Evolutionary conservation across 2,888 invertebrate genomes (phyloP).

Genomic region (Fragum whitleyi): DNA sequence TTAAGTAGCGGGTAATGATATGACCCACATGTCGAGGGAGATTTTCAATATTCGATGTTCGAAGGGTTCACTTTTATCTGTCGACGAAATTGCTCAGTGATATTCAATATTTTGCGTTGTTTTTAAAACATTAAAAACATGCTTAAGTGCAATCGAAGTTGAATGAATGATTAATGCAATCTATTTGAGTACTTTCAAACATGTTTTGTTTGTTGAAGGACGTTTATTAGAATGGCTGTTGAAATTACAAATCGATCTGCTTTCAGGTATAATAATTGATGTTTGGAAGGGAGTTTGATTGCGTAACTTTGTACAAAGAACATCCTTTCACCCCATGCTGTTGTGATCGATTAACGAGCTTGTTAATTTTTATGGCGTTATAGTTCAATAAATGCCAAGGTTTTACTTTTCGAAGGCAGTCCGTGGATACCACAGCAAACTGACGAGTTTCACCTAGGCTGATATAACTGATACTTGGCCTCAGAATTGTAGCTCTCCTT

Average conservation of each 20-base stretch:
- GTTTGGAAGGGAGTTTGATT: not conserved
- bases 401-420: no score
- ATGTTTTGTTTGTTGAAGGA: slow-evolving; percentile 23
- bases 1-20: no score
- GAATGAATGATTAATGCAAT: slow-evolving; percentile 12
- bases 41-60: no score
- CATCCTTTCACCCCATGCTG: not conserved
- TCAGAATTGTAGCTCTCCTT: no score
- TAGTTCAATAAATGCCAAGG: not conserved
- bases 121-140: not conserved
- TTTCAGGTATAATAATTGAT: not conserved
- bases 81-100: no score
- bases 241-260: slow-evolving; percentile 20
- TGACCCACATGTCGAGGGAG: no score
- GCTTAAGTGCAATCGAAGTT: slow-evolving; percentile 1
- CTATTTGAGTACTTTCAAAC: slow-evolving; percentile 18
- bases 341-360: not conserved
- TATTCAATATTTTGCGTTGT: no score
- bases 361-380: not conserved
- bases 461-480: no score
- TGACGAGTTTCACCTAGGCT: no score
- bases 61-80: no score
- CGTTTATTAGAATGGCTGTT: slow-evolving; percentile 15
- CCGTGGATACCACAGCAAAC: no score
- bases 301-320: not conserved